Base-by-base conservation (phyloP, 2,888 invertebrate genomes). In the Coelinius sp. region DNA sequence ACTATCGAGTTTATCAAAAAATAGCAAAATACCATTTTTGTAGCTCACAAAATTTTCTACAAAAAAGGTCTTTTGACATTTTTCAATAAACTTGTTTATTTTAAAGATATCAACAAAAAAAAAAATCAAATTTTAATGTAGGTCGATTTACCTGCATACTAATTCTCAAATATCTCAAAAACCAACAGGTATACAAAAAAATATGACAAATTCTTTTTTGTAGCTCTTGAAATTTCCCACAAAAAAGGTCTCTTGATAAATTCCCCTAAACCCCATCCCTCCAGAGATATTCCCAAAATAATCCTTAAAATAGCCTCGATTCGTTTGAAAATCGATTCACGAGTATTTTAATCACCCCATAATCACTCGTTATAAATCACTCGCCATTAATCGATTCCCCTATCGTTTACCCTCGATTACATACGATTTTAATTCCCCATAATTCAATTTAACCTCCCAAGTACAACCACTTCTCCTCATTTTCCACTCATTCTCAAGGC, bases 311-410 rank as follows among this genome's bases (percentile, higher is more conserved):
- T n/a, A n/a, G n/a, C n/a, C n/a, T n/a, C n/a, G n/a, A n/a, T n/a
- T n/a, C n/a, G n/a, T n/a, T 73, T 71, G 68, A 17, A 41, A 31
- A 44, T 52, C 38, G 22, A 68, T 70, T 63, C 46, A 64, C 44
- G 68, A 53, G 62, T 35, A 22, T 69, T 62, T 80, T 81, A 79
- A 81, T 81, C 77, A 78, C 72, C 73, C 75, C 66, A 78, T 81
- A 80, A 81, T 81, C 79, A 76, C 77, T 56, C 41, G 72, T 75
- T 71, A 80, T 81, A 80, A 79, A 78, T 78, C 77, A 62, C 56
- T 20, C 35, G 8, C 20, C 46, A 49, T 24, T 63, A 41, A 63
- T 63, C 41, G 38, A 41, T 63, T 24, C 63, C 12, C 27, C 38
- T n/a, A 17, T 41, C 41, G 38, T 41, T 41, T 27, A 14, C 41